Evolutionary conservation across 2,888 invertebrate genomes (phyloP).

Genomic region (Antheraea assamensis): DNA sequence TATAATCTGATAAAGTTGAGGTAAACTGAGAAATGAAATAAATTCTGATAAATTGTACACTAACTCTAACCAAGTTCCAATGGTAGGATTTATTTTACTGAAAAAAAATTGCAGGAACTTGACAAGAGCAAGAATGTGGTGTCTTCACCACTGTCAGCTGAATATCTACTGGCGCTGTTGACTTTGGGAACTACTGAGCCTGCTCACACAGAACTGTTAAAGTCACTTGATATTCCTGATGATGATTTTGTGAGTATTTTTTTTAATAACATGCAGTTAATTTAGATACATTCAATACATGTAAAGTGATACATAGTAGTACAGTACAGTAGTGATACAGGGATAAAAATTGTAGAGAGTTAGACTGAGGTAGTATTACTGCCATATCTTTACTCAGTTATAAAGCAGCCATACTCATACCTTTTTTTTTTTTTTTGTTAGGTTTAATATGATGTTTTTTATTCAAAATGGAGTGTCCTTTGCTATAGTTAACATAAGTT

Average conservation of each 20-base stretch:
- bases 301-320: neutral
- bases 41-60: neutral
- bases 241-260: constrained; percentile 60
- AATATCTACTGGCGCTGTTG: constrained; percentile 69
- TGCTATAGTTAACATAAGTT: no score
- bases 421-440: no score
- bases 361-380: neutral
- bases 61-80: neutral
- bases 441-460: no score
- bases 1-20: neutral
- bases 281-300: neutral
- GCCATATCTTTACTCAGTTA: neutral
- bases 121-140: constrained; percentile 67
- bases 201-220: constrained; percentile 62
- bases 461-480: no score
- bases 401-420: neutral
- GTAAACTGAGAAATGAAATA: neutral
- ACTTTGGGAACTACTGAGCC: constrained; percentile 66
- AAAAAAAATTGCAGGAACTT: constrained; percentile 55
- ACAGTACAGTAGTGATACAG: no score
- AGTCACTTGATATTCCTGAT: constrained; percentile 56
- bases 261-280: constrained; percentile 4
- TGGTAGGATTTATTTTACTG: neutral
- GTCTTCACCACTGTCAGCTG: constrained; percentile 77
- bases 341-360: neutral